phyloP scores from a whole-genome alignment of 2,113 vertebrate genomes.

The Passer montanus region DNA sequence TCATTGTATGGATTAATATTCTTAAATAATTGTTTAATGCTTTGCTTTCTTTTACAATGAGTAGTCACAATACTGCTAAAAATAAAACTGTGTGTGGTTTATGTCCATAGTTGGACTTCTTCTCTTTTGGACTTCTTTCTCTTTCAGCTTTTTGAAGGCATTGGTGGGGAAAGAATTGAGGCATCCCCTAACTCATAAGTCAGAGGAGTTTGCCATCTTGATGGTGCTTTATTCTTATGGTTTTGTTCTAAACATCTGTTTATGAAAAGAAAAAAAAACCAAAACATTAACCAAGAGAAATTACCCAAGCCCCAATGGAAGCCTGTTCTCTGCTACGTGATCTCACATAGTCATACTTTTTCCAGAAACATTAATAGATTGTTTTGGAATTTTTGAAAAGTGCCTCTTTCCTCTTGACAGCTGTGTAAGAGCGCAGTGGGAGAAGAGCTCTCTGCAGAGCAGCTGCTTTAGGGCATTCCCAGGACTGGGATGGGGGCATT shows the following conservation, averaged over 20 bases:
- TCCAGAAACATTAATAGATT: background rate
- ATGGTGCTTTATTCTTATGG: background rate
- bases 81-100: accelerated
- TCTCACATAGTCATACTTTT: background rate
- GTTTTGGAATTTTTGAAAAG: background rate
- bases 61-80: background rate
- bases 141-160: background rate
- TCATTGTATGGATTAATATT: background rate
- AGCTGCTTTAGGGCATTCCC: background rate
- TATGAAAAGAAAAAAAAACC: background rate
- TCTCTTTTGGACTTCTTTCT: background rate
- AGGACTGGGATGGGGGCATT: background rate
- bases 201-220: background rate
- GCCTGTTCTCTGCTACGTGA: background rate
- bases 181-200: background rate
- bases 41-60: background rate
- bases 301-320: background rate
- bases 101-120: background rate
- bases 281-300: background rate
- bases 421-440: accelerated
- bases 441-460: background rate
- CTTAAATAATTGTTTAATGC: background rate
- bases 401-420: background rate
- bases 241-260: background rate
- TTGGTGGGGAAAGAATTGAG: background rate